Percentiles rank a stretch among this genome's conserved stretches.
These are phyloP conservation scores for Premnoplex brunnescens DNA, from an alignment of 2,797 vertebrate species.

Conservation along the genomic window DNA sequence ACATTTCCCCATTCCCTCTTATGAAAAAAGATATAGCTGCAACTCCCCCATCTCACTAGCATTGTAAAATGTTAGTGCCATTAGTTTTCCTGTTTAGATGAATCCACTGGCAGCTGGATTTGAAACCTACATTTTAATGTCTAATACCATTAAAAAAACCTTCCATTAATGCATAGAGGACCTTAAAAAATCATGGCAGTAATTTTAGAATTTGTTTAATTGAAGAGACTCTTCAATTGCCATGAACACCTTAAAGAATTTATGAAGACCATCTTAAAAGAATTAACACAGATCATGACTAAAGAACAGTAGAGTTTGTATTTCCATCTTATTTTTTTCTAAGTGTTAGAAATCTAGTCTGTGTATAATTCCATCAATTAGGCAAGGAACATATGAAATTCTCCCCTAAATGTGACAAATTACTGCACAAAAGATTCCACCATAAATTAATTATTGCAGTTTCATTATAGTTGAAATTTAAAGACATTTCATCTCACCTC, in stretches of 20 bases:
- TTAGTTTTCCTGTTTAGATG: background rate
- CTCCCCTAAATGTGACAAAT: background rate
- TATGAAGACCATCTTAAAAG: background rate
- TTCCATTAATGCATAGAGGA: background rate
- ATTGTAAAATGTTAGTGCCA: background rate
- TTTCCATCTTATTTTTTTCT: background rate
- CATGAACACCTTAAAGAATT: background rate
- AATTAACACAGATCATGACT: background rate
- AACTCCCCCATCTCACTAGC: background rate
- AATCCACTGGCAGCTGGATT: background rate
- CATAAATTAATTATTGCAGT: background rate
- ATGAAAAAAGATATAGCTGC: background rate
- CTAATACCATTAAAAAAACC: background rate
- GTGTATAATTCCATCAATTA: background rate
- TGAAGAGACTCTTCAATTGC: background rate
- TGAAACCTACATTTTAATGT: background rate
- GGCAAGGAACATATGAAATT: background rate
- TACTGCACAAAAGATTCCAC: background rate
- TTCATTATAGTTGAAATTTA: background rate
- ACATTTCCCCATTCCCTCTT: background rate
- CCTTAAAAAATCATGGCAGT: background rate
- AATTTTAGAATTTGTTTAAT: background rate
- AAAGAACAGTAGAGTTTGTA: background rate
- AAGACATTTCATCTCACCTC: slow-evolving; percentile 80
- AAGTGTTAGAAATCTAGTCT: background rate